A percentile compares a stretch with the other conserved stretches of the same genome.
These are phyloP conservation scores for Papilio xuthus DNA, from an alignment of 1,140 invertebrate genomes.

Conservation along the genomic window DNA sequence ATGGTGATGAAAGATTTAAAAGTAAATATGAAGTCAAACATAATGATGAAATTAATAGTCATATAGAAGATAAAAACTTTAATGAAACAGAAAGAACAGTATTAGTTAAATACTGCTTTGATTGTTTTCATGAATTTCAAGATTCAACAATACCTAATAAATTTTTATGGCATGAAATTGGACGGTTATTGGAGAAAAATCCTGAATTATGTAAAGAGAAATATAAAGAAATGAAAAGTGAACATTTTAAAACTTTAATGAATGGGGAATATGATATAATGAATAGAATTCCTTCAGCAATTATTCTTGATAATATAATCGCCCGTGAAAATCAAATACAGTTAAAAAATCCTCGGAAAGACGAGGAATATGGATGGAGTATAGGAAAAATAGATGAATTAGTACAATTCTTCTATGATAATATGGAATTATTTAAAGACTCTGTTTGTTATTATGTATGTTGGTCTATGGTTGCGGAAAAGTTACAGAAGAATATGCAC, in stretches of 20 bases:
- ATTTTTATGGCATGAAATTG: conserved; percentile 74
- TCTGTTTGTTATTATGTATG: conserved; percentile 68
- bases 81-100: conserved; percentile 62
- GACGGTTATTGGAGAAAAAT: conserved; percentile 63
- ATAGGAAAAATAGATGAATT: conserved; percentile 63
- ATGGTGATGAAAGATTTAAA: conserved; percentile 66
- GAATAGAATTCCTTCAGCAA: conserved; percentile 57
- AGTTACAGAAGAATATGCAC: conserved; percentile 49
- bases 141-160: conserved; percentile 67
- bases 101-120: conserved; percentile 70
- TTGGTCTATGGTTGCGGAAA: conserved; percentile 59
- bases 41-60: not conserved
- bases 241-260: conserved; percentile 60
- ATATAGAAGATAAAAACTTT: conserved; percentile 42
- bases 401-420: conserved; percentile 71
- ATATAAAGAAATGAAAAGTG: conserved; percentile 58
- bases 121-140: conserved; percentile 72
- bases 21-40: conserved; percentile 50
- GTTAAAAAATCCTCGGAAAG: conserved; percentile 43
- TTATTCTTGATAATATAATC: conserved; percentile 72
- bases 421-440: conserved; percentile 71
- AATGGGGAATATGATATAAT: conserved; percentile 57
- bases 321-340: conserved; percentile 59
- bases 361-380: conserved; percentile 51
- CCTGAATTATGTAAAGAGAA: conserved; percentile 61